Percentiles rank a stretch among this genome's conserved stretches.
phyloP scores from a whole-genome alignment of 2,113 vertebrate genomes.

The Pseudois nayaur region DNA sequence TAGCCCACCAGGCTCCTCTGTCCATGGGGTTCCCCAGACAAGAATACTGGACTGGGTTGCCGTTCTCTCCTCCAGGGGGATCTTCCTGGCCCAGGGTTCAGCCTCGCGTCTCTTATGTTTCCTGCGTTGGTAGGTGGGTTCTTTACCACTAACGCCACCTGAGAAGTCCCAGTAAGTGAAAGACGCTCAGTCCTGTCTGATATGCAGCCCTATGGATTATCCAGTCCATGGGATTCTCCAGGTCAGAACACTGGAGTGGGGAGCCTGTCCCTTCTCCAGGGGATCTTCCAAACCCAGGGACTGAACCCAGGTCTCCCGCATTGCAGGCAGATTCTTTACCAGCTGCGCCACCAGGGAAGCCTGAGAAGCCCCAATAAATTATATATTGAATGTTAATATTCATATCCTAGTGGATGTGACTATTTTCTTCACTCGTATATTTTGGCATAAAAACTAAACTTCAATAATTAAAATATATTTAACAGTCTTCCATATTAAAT shows the following conservation, averaged over 20 bases:
- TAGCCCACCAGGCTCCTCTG: neutral
- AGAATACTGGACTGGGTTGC: neutral
- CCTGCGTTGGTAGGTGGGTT: neutral
- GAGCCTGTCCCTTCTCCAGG: neutral
- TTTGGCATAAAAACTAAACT: neutral
- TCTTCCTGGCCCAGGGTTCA: neutral
- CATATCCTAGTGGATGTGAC: rapidly evolving
- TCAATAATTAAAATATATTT: neutral
- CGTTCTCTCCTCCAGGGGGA: neutral
- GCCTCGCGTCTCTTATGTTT: rapidly evolving
- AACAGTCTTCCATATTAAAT: neutral
- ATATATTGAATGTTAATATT: rapidly evolving
- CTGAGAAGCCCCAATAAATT: neutral
- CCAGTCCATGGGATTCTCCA: neutral
- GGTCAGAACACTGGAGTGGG: neutral
- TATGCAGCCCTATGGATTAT: neutral
- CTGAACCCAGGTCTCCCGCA: rapidly evolving
- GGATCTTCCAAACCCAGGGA: rapidly evolving
- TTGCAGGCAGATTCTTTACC: neutral
- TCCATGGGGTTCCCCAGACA: neutral
- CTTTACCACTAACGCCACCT: neutral
- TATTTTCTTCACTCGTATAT: neutral
- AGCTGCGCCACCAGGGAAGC: neutral
- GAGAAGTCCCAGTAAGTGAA: neutral
- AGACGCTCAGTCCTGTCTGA: neutral